These are phyloP conservation scores for Tiphia femorata DNA, from an alignment of 2,888 invertebrate genomes.

Conservation along the genomic window DNA sequence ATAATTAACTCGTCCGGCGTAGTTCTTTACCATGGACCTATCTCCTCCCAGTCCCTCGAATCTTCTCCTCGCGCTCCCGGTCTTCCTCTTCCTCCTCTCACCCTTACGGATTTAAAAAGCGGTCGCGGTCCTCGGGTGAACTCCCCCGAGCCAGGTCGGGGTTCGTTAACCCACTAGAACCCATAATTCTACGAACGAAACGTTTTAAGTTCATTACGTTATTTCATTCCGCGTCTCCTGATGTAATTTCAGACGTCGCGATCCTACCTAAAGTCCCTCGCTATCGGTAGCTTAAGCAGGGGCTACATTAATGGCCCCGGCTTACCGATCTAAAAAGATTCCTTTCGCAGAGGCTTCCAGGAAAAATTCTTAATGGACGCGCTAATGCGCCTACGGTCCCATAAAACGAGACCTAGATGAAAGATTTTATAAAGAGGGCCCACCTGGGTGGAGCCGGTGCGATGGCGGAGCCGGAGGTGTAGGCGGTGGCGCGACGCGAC, in stretches of 20 bases:
- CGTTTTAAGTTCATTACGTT: slow-evolving; percentile 8
- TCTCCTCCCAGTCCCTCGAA: not conserved
- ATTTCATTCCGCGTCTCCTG: not conserved
- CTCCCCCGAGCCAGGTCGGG: not conserved
- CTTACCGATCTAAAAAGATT: too few species aligned
- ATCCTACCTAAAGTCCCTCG: slow-evolving; percentile 1
- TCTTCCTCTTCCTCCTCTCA: not conserved
- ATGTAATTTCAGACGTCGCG: slow-evolving; percentile 1
- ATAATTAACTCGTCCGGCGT: slow-evolving; percentile 20
- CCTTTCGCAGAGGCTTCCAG: too few species aligned
- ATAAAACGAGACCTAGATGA: too few species aligned
- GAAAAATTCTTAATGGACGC: too few species aligned
- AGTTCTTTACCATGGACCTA: slow-evolving; percentile 15
- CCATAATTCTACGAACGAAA: slow-evolving; percentile 9
- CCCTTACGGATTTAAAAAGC: slow-evolving; percentile 13
- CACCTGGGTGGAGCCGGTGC: too few species aligned
- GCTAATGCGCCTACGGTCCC: too few species aligned
- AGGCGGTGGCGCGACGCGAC: too few species aligned
- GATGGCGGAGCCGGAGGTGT: too few species aligned
- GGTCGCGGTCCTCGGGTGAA: slow-evolving; percentile 1
- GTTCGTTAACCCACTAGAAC: slow-evolving; percentile 6
- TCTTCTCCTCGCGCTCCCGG: slow-evolving; percentile 4
- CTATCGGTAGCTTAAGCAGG: not conserved
- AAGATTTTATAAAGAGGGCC: too few species aligned
- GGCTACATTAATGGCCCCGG: not conserved